Base-by-base conservation (phyloP, 2,797 vertebrate species). In the Tamandua tetradactyla region DNA sequence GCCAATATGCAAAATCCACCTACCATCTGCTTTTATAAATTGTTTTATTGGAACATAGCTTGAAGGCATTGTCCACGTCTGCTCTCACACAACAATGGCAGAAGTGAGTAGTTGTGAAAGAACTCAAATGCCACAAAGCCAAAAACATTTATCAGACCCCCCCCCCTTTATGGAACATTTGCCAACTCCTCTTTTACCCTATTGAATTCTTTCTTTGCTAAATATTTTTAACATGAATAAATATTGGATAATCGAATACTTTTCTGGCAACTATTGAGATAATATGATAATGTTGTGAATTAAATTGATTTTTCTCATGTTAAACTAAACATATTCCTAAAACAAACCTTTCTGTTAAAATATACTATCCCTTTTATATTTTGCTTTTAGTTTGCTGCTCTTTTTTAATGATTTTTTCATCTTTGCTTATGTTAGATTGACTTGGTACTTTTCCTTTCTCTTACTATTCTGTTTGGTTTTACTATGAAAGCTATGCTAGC, bases 321-420 rank as follows among this genome's bases (percentile, higher is more conserved):
- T 68, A 87, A 85, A 27, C 37, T 76, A 44, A 76, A 17, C 6
- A 52, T 68, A 94, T 75, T 85, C n/a, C 80, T 83, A 30, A 8
- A 64, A 59, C 89, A 81, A 95, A 55, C 79, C 7, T 23, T 87
- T 87, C 94, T 69, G n/a, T 78, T 82, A 87, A 84, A 96, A 57
- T 32, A 2, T 32, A 62, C 40, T 52, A 18, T 23, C 23, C 5
- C 91, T 93, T 87, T n/a, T 20, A 74, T 69, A 47, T 82, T 57
- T 87, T 90, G 23, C 30, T 83, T 78, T 93, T 86, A 79, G 25
- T 75, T 89, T 59, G 62, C 55, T 61, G 62, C 8, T 69, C 5
- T n/a, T 68, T 95, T 76, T 17, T 69, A 78, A 44, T 82, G 30
- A 35, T 64, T 92, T 92, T 95, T 55, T 25, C 62, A 84, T 92